Evolutionary conservation across 2,113 vertebrate genomes (phyloP).

Genomic region (Pteruthius melanotis): DNA sequence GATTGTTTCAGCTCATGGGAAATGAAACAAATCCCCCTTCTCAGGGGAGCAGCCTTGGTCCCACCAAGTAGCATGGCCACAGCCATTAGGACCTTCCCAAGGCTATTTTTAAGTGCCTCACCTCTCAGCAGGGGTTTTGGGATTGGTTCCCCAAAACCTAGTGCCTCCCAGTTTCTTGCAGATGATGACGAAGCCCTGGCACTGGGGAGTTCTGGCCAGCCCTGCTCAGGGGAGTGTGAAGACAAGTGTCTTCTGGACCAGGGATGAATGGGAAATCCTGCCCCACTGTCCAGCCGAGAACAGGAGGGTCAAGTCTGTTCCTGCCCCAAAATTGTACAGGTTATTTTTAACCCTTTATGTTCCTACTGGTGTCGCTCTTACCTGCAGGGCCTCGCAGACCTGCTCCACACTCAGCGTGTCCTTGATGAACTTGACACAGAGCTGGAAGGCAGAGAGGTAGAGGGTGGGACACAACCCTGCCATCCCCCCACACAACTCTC

Average conservation of each 20-base stretch:
- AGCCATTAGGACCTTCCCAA: not conserved
- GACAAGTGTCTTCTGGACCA: not conserved
- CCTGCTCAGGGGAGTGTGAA: not conserved
- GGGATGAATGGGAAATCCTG: not conserved
- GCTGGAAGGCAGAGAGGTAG: slow-evolving; percentile 34
- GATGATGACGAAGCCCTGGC: not conserved
- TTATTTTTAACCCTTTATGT: not conserved
- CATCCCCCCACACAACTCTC: fast-evolving
- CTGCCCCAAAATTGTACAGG: not conserved
- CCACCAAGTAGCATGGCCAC: not conserved
- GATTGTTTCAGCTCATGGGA: fast-evolving
- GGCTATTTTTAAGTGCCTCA: not conserved
- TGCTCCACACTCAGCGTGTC: slow-evolving; percentile 72
- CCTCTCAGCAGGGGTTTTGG: not conserved
- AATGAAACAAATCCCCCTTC: not conserved
- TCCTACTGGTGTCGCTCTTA: not conserved
- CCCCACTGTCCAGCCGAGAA: not conserved
- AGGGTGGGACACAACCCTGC: not conserved
- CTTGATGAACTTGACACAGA: slow-evolving; percentile 76
- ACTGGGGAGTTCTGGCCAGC: not conserved
- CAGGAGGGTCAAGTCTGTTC: not conserved
- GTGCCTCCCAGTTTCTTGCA: not conserved
- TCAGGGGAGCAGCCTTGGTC: not conserved
- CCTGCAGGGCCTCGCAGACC: slow-evolving; percentile 81
- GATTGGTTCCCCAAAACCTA: not conserved